Conservation (phyloP, 2,888 invertebrate genomes). For the Seira sanloemensis region DNA sequence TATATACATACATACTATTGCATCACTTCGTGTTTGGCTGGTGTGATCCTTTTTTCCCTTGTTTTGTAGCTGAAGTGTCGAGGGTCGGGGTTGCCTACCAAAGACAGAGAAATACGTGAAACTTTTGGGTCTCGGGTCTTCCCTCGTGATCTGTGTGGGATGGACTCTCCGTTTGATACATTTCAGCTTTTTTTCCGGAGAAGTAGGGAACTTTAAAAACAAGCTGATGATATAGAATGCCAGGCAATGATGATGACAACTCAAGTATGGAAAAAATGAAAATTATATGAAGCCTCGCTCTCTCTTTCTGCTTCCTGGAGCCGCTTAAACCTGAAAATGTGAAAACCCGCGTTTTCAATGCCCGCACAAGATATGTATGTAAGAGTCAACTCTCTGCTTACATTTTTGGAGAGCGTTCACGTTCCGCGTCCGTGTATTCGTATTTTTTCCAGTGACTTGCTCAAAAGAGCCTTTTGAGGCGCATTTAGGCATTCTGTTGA, state of each 20-base stretch:
- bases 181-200: background rate
- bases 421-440: background rate
- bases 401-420: background rate
- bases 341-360: background rate
- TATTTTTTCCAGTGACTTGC: conserved; percentile 8
- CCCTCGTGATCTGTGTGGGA: background rate
- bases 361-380: background rate
- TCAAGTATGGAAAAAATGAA: background rate
- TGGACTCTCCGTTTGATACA: conserved; percentile 9
- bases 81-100: conserved; percentile 2
- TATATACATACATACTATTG: background rate
- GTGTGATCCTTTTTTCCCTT: conserved; percentile 1
- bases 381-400: too few relatives aligned
- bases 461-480: background rate
- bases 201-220: background rate
- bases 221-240: background rate
- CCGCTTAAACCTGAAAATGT: background rate
- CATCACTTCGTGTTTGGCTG: background rate
- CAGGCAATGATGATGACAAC: background rate
- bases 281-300: background rate
- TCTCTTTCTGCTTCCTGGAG: background rate
- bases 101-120: background rate
- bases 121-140: background rate
- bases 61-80: background rate
- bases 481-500: background rate